phyloP scores from a whole-genome alignment of 1,140 invertebrate species.

The Tetramorium parvispinum region DNA sequence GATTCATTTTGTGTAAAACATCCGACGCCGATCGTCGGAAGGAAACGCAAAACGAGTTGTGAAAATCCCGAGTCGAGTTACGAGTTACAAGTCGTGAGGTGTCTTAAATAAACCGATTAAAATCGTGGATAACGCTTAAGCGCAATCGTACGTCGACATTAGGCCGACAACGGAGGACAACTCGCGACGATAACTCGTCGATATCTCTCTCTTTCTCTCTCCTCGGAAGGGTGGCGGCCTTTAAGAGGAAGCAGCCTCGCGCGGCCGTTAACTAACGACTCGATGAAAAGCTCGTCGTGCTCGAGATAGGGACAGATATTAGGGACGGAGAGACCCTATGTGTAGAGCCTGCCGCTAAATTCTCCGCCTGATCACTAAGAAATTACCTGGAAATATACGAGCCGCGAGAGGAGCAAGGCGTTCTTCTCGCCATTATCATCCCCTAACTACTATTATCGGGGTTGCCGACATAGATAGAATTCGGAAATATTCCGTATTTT shows the following conservation, averaged over 20 bases:
- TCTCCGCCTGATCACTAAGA: conserved; percentile 81
- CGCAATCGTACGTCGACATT: background rate
- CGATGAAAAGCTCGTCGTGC: conserved; percentile 84
- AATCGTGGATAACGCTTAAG: conserved; percentile 29
- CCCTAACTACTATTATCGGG: conserved; percentile 19
- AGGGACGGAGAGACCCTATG: conserved; percentile 33
- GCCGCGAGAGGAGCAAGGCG: background rate
- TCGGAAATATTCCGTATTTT: conserved; percentile 7
- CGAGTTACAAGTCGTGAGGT: background rate
- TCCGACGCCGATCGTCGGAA: too few relatives aligned
- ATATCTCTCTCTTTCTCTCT: conserved; percentile 29
- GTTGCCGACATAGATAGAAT: conserved; percentile 31
- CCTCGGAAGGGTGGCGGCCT: background rate
- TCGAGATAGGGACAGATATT: conserved; percentile 70
- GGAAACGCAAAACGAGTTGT: background rate
- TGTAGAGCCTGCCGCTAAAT: conserved; percentile 66
- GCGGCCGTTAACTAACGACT: conserved; percentile 82
- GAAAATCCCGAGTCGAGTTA: conserved; percentile 7
- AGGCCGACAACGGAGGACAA: conserved; percentile 20
- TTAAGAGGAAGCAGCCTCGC: conserved; percentile 4
- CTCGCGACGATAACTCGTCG: conserved; percentile 51
- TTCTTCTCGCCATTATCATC: conserved; percentile 34
- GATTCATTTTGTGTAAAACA: background rate
- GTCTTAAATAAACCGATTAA: conserved; percentile 18
- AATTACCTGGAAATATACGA: conserved; percentile 81